Evolutionary conservation across 2,797 vertebrate genomes (phyloP).

Genomic region (Alexandromys oeconomus): DNA sequence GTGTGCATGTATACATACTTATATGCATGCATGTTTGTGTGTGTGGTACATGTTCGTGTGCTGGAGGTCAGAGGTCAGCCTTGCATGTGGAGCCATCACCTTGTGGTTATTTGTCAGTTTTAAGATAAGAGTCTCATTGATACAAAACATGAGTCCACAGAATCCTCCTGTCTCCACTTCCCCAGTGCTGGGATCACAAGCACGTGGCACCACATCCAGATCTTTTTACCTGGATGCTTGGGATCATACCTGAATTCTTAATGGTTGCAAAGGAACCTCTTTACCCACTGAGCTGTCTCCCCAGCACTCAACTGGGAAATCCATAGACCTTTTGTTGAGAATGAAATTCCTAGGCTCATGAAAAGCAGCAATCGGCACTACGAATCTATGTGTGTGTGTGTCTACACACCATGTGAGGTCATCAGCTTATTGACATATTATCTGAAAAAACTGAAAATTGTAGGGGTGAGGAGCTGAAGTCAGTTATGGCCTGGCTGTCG

Average conservation of each 20-base stretch:
- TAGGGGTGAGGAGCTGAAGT: not conserved
- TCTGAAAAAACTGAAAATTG: not conserved
- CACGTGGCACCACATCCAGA: no score
- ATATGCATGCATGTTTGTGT: not conserved
- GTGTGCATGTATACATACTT: not conserved
- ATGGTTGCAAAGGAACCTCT: not conserved
- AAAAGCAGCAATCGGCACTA: not conserved
- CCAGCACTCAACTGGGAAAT: not conserved
- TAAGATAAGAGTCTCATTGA: not conserved
- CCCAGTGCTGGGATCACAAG: not conserved
- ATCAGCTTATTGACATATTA: not conserved
- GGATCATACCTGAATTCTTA: not conserved
- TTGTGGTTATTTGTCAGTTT: not conserved
- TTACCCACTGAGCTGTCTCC: not conserved
- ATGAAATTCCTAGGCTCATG: not conserved
- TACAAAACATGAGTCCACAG: not conserved
- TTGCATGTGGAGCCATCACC: not conserved
- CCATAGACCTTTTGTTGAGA: not conserved
- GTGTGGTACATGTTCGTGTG: not conserved
- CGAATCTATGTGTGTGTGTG: not conserved
- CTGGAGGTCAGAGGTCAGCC: not conserved
- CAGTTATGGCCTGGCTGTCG: not conserved
- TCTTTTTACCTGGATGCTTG: not conserved
- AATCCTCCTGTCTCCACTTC: not conserved
- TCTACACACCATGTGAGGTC: not conserved